Conservation (phyloP, 2,113 vertebrate species). For the Lota lota region DNA sequence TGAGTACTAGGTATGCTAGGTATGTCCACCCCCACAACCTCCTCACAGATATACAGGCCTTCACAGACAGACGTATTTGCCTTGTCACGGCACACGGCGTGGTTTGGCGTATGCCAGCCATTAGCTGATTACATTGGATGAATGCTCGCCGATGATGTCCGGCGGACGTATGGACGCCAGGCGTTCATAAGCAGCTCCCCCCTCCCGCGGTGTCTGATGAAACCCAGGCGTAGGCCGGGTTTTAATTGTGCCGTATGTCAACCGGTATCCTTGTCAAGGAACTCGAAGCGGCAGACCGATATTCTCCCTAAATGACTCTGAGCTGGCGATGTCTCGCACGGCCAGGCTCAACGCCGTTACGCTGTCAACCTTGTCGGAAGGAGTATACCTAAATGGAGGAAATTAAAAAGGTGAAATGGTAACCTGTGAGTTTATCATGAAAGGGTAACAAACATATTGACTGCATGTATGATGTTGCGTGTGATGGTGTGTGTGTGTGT, state of each 20-base stretch:
- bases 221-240: conserved; percentile 46
- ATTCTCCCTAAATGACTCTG: conserved; percentile 53
- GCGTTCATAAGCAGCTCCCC: conserved; percentile 30
- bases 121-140: conserved; percentile 54
- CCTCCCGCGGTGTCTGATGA: conserved; percentile 18
- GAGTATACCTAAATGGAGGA: conserved; percentile 9
- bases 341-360: background rate
- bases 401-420: too few relatives aligned
- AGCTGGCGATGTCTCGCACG: conserved; percentile 36
- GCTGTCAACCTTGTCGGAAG: conserved; percentile 60
- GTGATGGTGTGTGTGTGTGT: background rate
- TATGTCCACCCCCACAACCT: too few relatives aligned
- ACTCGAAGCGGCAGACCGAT: conserved; percentile 39
- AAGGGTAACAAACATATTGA: background rate
- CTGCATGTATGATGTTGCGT: background rate
- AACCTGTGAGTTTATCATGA: background rate
- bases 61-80: conserved; percentile 44
- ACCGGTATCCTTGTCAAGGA: conserved; percentile 51
- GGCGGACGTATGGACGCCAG: conserved; percentile 36
- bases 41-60: too few relatives aligned
- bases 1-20: too few relatives aligned
- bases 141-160: conserved; percentile 31
- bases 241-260: conserved; percentile 66
- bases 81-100: conserved; percentile 19
- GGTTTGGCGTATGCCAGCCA: conserved; percentile 35